Conservation (phyloP, 2,888 invertebrate genomes). For the Ditula angustiorana region DNA sequence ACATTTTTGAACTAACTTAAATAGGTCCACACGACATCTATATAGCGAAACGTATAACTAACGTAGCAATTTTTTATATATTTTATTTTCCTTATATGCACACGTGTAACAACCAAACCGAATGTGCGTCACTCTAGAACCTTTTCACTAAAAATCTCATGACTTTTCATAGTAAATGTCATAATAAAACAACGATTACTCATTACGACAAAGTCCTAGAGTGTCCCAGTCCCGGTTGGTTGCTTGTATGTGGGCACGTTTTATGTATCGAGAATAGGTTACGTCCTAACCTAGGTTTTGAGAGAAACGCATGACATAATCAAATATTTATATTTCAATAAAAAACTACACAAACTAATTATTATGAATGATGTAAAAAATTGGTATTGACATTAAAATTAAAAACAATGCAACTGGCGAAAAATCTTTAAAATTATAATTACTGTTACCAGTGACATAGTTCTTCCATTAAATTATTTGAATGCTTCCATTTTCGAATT, state of each 20-base stretch:
- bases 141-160: too few relatives aligned
- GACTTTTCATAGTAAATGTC: too few relatives aligned
- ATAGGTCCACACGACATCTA: conserved; percentile 5
- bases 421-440: conserved; percentile 1
- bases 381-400: neutral
- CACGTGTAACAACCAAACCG: too few relatives aligned
- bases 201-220: too few relatives aligned
- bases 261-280: neutral
- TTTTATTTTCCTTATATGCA: too few relatives aligned
- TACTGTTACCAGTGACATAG: neutral
- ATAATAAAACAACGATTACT: too few relatives aligned
- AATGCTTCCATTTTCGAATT: conserved; percentile 14
- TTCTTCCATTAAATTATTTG: conserved; percentile 24
- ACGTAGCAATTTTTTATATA: conserved; percentile 23
- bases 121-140: too few relatives aligned
- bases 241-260: too few relatives aligned
- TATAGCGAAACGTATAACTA: conserved; percentile 13
- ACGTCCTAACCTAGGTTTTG: neutral
- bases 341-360: neutral
- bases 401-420: neutral
- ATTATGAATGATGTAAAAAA: conserved; percentile 5
- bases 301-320: neutral
- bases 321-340: conserved; percentile 1
- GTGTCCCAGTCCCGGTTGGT: too few relatives aligned
- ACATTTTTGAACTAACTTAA: conserved; percentile 33